Percentiles rank a stretch among this genome's conserved stretches.
Conservation (phyloP, 2,113 vertebrate species). For the Gallinago jamesoni region DNA sequence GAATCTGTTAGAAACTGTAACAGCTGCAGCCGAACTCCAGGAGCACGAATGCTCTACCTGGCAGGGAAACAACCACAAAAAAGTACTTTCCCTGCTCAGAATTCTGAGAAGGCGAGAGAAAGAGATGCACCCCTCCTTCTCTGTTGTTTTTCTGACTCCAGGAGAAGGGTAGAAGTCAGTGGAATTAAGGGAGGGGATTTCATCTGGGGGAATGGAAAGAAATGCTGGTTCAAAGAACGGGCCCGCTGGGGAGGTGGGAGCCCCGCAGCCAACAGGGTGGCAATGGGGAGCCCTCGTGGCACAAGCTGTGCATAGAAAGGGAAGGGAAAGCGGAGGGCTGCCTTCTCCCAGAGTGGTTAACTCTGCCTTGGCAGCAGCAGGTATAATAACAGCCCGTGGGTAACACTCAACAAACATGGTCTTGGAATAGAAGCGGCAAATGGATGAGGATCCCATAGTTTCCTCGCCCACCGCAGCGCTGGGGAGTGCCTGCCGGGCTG, state of each 20-base stretch:
- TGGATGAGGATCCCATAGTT: not conserved
- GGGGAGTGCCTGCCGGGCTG: not conserved
- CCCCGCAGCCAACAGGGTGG: accelerated
- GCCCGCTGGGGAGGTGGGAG: not conserved
- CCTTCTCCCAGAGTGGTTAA: not conserved
- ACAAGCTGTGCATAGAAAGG: not conserved
- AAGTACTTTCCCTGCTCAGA: not conserved
- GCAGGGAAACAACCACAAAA: not conserved
- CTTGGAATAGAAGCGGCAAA: not conserved
- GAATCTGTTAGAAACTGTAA: conserved; percentile 20
- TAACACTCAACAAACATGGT: not conserved
- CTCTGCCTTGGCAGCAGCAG: not conserved
- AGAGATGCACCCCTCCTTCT: not conserved
- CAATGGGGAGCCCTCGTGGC: not conserved
- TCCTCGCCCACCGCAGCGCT: not conserved
- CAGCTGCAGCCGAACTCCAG: conserved; percentile 2
- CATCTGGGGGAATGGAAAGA: not conserved
- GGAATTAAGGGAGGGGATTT: not conserved
- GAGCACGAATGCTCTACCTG: not conserved
- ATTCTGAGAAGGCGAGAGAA: not conserved
- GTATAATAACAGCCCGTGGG: not conserved
- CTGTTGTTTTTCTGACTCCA: not conserved
- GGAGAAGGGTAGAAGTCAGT: not conserved
- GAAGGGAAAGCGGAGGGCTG: not conserved
- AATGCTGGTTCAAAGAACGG: not conserved